phyloP scores from a whole-genome alignment of 2,113 vertebrate genomes.

The Alces alces region DNA sequence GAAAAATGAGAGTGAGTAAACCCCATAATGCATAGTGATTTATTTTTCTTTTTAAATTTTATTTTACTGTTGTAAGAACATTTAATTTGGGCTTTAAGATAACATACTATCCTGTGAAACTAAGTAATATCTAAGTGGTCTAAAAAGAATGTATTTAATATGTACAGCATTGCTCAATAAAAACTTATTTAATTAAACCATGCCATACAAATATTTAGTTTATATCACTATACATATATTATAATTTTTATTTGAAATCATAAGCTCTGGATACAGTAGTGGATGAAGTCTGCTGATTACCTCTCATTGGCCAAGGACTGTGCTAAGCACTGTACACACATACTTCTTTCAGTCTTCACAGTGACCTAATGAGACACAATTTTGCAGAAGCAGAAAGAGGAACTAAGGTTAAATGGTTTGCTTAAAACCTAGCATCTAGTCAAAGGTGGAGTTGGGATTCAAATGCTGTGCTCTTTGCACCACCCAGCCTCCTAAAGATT shows the following conservation, averaged over 20 bases:
- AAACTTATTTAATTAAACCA: background rate
- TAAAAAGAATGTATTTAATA: background rate
- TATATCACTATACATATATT: background rate
- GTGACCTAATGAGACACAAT: background rate
- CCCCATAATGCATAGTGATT: background rate
- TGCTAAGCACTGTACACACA: background rate
- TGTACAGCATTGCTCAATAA: background rate
- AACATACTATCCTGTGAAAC: background rate
- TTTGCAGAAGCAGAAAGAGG: background rate
- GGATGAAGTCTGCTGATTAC: background rate
- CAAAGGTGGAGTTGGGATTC: background rate
- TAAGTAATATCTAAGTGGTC: background rate
- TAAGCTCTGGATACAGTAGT: background rate
- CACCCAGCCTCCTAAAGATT: background rate
- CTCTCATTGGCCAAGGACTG: background rate
- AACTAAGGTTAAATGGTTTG: background rate
- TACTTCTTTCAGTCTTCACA: background rate
- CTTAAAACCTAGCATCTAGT: background rate
- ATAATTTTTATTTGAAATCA: background rate
- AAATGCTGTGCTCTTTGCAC: background rate
- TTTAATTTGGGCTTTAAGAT: background rate
- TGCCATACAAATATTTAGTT: background rate
- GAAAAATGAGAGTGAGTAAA: background rate
- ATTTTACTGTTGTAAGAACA: background rate
- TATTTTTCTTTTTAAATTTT: constrained; percentile 9